Conservation (phyloP, 2,797 vertebrate species). For the Melanotaenia maccullochi region DNA sequence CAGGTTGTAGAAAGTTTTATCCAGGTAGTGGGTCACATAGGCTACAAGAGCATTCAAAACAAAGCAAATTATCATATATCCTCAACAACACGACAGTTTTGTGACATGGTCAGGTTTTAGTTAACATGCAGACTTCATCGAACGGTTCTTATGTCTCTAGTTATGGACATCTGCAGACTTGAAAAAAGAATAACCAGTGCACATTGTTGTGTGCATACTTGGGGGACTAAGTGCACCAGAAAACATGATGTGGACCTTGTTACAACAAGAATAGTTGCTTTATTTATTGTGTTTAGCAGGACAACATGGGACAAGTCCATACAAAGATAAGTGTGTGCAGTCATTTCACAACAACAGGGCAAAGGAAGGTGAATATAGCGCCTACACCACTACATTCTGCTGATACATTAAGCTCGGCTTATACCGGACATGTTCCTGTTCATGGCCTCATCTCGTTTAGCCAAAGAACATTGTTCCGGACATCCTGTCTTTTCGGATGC, state of each 20-base stretch:
- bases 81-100: not conserved
- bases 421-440: too few relatives aligned
- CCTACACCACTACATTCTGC: too few relatives aligned
- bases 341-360: too few relatives aligned
- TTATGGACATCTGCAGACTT: not conserved
- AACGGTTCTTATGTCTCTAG: not conserved
- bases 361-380: too few relatives aligned
- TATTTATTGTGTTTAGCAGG: not conserved
- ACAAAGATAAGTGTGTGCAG: not conserved
- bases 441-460: too few relatives aligned
- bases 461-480: too few relatives aligned
- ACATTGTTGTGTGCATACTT: not conserved
- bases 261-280: not conserved
- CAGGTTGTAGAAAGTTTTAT: slow-evolving; percentile 98
- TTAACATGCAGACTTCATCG: too few relatives aligned
- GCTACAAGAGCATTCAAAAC: slow-evolving; percentile 72
- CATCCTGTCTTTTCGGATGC: too few relatives aligned
- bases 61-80: not conserved
- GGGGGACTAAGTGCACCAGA: too few relatives aligned
- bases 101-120: too few relatives aligned
- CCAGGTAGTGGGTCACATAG: slow-evolving; percentile 97
- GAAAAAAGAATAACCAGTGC: not conserved
- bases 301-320: not conserved
- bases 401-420: too few relatives aligned
- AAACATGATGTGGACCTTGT: not conserved